These are phyloP conservation scores for Sphyrna mokarran DNA, from an alignment of 2,113 vertebrate species.

Conservation along the genomic window DNA sequence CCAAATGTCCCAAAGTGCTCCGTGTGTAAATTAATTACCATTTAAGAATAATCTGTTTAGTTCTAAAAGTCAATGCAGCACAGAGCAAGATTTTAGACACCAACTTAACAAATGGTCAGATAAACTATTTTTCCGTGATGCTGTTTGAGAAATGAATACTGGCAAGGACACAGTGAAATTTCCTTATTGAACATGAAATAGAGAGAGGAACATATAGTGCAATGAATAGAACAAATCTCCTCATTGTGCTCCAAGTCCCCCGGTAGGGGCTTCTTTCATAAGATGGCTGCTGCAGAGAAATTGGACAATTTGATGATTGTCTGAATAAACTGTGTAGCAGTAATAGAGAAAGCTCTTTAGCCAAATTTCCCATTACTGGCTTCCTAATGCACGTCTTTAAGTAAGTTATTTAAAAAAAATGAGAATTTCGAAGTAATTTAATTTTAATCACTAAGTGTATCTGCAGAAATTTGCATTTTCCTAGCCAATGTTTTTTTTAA, in stretches of 20 bases:
- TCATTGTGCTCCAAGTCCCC: not conserved
- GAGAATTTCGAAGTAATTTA: not conserved
- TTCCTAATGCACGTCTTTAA: not conserved
- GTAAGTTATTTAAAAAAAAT: not conserved
- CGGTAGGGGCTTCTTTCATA: not conserved
- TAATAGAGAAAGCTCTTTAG: not conserved
- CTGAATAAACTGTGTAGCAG: not conserved
- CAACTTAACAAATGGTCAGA: not conserved
- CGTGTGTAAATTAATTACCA: not conserved
- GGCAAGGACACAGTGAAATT: not conserved
- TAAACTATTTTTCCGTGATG: not conserved
- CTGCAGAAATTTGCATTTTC: not conserved
- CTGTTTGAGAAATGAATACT: not conserved
- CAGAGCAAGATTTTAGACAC: not conserved
- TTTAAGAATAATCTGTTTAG: not conserved
- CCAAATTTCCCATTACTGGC: not conserved
- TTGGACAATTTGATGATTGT: not conserved
- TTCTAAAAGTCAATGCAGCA: not conserved
- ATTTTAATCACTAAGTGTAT: not conserved
- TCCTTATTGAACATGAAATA: not conserved
- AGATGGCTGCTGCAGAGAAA: not conserved
- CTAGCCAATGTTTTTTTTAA: not conserved
- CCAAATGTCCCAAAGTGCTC: not conserved
- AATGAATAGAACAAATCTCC: not conserved
- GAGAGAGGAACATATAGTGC: not conserved